Evolutionary conservation across 2,888 invertebrate species (phyloP), one percentile per base, ranked within the genome.

Genomic region (Diaphora mendica): DNA sequence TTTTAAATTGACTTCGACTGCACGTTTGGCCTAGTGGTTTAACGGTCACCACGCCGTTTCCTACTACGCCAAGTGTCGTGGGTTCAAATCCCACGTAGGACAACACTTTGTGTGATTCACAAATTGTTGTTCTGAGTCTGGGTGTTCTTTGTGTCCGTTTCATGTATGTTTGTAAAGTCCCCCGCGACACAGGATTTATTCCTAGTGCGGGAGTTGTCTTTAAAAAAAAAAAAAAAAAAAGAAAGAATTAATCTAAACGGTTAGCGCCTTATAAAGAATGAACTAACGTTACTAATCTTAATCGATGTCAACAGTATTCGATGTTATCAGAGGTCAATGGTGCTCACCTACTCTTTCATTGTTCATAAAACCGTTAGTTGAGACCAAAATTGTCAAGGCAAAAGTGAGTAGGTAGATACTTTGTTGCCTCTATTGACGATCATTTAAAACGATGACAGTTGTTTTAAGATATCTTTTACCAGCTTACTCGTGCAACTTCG

Each of bases 261-360:
- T 13, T 23, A 39, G 15, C 39, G 42, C 26, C 30, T 62, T 70
- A 42, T 44, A 42, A 62, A 42, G 62, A 62, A 70, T 62, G 13
- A 48, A 20, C 42, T 59, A 72, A n/a, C 44, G 30, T 59, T 42
- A 20, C 48, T 35, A 64, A 70, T 35, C 23, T 62, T 42, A 39
- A 70, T 70, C 26, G 59, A 42, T 70, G 70, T 64, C 66, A 66
- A 66, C 55, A 35, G 65, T 71, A 64, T 65, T 64, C 20, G 71
- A 65, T 70, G 42, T 20, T 70, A 70, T 42, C 62, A 42, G 70
- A 70, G 62, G 62, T 59, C 26, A 70, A 44, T 70, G 66, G 35
- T 55, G 59, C 59, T 66, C 59, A 59, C 72, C 67, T 62, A 72
- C 71, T 72, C 68, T 13, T 48, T 68, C 68, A 68, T 72, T 64